Base-by-base conservation (phyloP, 2,797 vertebrate species). In the Rhabdomys pumilio region DNA sequence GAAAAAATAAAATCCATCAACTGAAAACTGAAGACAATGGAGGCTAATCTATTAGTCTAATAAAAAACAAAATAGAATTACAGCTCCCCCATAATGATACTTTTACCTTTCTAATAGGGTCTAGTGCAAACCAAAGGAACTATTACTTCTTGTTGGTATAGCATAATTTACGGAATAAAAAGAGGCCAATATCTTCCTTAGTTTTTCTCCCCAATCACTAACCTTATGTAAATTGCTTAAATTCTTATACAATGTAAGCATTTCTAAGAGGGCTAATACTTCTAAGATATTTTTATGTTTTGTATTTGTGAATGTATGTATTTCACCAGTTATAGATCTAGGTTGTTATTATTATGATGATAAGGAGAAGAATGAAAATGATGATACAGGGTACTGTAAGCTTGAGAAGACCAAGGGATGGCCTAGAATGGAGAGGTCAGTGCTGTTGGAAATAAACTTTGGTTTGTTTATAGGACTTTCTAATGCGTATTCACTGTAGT, bases 201-300 rank as follows among this genome's bases (percentile, higher is more conserved):
- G 0, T 57, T 47, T 83, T 95, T 95, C 53, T 92, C 63, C 4
- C 20, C 17, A 89, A 63, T 12, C 69, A 11, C 24, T 86, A 26
- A 83, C 24, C n/a, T 89, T 95, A 80, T 41, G 44, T 61, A 93
- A 75, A 91, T 24, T 24, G 47, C 92, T 92, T 63, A 86, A 86
- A 14, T 89, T 19, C 22, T 38, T 93, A 67, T 87, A 93, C n/a
- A 1, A 84, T 77, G 29, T 5, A 94, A 6, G 14, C 31, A 82
- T 81, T 22, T 47, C 12, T 53, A 4, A 4, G 38, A 94, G 12
- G 12, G 24, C 29, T 90, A 55, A 92, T 93, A 7, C 4, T 93
- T 95, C 59, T 11, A 81, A 92, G 3, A 75, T 3, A 75, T 61
- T 84, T 93, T 94, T 47, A 73, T 87, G 86, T 41, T 93, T 79